A percentile compares a stretch with the other conserved stretches of the same genome.
Evolutionary conservation across 2,797 vertebrate species (phyloP).

Genomic region (Dallia pectoralis): DNA sequence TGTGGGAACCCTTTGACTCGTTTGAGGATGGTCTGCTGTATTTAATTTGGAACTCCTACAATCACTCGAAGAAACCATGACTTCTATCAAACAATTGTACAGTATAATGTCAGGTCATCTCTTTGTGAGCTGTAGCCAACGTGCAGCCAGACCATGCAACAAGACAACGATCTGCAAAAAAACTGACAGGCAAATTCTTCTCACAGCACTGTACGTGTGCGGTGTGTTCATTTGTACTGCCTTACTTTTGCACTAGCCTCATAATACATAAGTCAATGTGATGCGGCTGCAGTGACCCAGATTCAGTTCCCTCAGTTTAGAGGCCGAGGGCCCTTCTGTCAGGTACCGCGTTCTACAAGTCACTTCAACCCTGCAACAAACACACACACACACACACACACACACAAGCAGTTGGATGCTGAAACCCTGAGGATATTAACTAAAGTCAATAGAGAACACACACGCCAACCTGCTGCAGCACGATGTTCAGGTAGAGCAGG

Average conservation of each 20-base stretch:
- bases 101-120: too few relatives aligned
- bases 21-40: too few relatives aligned
- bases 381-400: constrained; percentile 20
- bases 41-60: too few relatives aligned
- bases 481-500: constrained; percentile 74
- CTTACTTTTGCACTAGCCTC: constrained; percentile 78
- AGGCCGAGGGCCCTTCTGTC: constrained; percentile 67
- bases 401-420: constrained; percentile 13
- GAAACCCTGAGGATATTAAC: neutral
- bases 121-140: too few relatives aligned
- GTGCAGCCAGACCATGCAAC: too few relatives aligned
- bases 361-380: constrained; percentile 74
- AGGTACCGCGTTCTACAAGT: constrained; percentile 70
- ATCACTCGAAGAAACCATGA: too few relatives aligned
- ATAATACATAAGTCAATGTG: constrained; percentile 70
- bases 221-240: neutral
- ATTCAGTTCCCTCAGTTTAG: constrained; percentile 74
- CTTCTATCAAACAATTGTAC: too few relatives aligned
- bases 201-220: neutral
- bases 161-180: too few relatives aligned
- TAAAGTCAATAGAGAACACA: neutral
- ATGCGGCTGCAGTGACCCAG: constrained; percentile 74
- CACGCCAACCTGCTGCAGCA: constrained; percentile 72
- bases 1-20: too few relatives aligned
- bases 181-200: too few relatives aligned